Conservation (phyloP, 2,797 vertebrate genomes). For the Tokudaia muenninki region DNA sequence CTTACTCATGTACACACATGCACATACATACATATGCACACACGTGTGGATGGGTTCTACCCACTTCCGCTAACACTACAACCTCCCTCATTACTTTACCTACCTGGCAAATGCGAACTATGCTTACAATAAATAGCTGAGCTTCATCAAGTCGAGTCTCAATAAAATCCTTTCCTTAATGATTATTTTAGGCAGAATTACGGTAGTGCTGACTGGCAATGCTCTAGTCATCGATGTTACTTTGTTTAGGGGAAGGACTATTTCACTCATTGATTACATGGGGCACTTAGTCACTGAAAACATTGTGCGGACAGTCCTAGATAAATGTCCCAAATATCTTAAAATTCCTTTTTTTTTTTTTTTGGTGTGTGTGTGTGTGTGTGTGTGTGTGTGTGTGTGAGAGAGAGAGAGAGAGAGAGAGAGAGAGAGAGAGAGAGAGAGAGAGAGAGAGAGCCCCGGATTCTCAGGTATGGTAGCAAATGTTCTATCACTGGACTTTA, state of each 20-base stretch:
- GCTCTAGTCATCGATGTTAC: not conserved
- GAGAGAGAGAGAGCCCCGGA: not conserved
- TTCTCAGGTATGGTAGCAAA: not conserved
- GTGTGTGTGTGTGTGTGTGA: no score
- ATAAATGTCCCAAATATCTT: not conserved
- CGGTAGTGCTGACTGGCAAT: not conserved
- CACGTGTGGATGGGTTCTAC: not conserved
- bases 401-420: not conserved
- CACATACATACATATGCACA: not conserved
- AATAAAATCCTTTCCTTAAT: constrained; percentile 19
- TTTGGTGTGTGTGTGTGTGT: not conserved
- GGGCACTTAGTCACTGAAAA: constrained; percentile 30
- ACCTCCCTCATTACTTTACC: not conserved
- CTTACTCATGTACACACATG: not conserved
- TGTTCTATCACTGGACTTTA: not conserved
- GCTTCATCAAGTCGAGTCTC: not conserved
- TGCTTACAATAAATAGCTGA: not conserved
- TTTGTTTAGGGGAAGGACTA: not conserved
- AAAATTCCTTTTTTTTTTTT: no score
- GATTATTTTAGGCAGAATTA: not conserved
- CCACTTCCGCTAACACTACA: not conserved
- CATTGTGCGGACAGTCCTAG: not conserved
- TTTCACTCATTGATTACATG: not conserved
- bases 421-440: not conserved
- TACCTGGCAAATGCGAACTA: not conserved